Conservation (phyloP, 2,888 invertebrate genomes). For the Bombylius discolor region DNA sequence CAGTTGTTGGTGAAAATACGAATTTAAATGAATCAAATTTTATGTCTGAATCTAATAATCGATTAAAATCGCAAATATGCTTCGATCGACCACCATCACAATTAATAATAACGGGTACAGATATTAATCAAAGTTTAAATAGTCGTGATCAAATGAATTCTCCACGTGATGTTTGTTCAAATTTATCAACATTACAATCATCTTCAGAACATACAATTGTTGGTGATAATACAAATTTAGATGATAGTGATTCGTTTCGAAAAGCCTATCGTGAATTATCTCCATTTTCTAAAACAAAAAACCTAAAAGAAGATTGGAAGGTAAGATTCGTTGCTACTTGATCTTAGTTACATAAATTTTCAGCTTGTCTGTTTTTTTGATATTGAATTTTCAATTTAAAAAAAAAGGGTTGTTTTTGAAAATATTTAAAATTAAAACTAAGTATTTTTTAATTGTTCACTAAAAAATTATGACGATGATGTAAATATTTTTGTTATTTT, state of each 20-base stretch:
- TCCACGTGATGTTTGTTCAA: no score
- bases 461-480: no score
- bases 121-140: no score
- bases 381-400: no score
- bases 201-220: neutral
- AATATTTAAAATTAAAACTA: no score
- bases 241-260: neutral
- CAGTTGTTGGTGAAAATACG: neutral
- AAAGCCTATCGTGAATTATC: conserved; percentile 2
- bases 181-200: neutral
- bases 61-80: neutral
- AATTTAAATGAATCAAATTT: neutral
- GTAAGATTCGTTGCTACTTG: conserved; percentile 15
- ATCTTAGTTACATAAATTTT: no score
- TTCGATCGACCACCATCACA: neutral
- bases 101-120: neutral
- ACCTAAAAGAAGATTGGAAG: conserved; percentile 21
- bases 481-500: no score
- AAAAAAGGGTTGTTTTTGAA: no score
- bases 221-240: neutral
- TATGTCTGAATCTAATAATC: neutral
- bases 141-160: neutral
- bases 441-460: no score
- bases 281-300: conserved; percentile 23
- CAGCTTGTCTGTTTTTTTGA: no score